These are phyloP conservation scores for Drosophila carrolli DNA, from an alignment of 1,140 invertebrate genomes.

Conservation along the genomic window DNA sequence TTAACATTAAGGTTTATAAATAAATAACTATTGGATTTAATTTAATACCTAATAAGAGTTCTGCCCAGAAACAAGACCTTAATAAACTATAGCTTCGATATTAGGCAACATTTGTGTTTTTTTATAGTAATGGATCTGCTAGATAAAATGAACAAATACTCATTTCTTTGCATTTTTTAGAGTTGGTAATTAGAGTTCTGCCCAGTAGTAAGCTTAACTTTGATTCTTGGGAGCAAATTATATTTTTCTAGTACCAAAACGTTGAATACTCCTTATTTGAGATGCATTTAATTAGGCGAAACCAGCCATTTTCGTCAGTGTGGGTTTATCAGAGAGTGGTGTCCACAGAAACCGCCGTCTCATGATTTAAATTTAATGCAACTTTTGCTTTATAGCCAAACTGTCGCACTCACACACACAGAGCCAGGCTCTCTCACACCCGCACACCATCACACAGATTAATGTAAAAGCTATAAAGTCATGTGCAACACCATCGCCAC, in stretches of 20 bases:
- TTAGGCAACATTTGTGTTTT: too few species aligned
- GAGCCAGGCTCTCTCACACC: not conserved
- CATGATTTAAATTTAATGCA: slow-evolving; percentile 78
- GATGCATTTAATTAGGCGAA: not conserved
- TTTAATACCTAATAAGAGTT: too few species aligned
- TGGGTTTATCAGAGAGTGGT: slow-evolving; percentile 18
- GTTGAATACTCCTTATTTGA: too few species aligned
- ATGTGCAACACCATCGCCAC: slow-evolving; percentile 70
- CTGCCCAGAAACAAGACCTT: not conserved
- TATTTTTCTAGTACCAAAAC: not conserved
- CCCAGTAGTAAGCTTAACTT: not conserved
- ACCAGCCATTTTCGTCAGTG: slow-evolving; percentile 14
- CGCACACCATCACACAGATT: slow-evolving; percentile 16
- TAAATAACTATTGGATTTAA: too few species aligned
- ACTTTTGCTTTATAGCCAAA: slow-evolving; percentile 65
- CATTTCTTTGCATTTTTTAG: too few species aligned
- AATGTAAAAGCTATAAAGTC: slow-evolving; percentile 73
- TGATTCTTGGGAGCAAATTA: not conserved
- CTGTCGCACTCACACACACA: slow-evolving; percentile 36
- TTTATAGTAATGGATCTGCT: too few species aligned
- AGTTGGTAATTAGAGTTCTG: too few species aligned
- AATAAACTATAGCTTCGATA: not conserved
- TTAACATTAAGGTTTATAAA: too few species aligned
- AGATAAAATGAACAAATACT: too few species aligned
- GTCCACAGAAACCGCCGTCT: slow-evolving; percentile 63